phyloP scores from a whole-genome alignment of 2,888 invertebrate genomes.

The Syritta pipiens region DNA sequence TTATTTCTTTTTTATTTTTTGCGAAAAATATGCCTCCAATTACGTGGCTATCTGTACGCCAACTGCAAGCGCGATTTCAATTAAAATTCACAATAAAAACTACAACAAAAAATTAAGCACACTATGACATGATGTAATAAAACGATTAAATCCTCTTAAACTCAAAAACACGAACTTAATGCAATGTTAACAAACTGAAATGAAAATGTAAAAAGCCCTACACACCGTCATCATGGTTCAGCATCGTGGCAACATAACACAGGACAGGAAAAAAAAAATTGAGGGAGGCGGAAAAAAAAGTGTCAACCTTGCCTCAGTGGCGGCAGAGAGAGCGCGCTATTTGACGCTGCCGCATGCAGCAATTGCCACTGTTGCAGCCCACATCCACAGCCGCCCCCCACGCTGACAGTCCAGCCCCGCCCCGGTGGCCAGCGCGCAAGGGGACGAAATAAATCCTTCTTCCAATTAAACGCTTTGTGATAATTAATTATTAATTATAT shows the following conservation, averaged over 20 bases:
- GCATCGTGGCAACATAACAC: neutral
- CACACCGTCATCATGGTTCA: neutral
- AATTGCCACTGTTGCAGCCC: conserved; percentile 31
- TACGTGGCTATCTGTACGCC: neutral
- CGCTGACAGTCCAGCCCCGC: neutral
- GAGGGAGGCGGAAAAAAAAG: neutral
- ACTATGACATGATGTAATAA: conserved; percentile 40
- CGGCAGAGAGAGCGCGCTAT: neutral
- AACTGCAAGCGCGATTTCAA: neutral
- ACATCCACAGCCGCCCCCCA: neutral
- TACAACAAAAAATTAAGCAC: neutral
- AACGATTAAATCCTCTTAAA: conserved; percentile 59
- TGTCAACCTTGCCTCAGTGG: conserved; percentile 16
- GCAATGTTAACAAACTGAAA: conserved; percentile 42
- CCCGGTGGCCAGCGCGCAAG: conserved; percentile 7
- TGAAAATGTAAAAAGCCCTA: conserved; percentile 24
- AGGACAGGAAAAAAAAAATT: conserved; percentile 4
- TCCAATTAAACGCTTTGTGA: conserved; percentile 71
- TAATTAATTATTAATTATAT: conserved; percentile 71
- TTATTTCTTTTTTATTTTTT: too few species aligned
- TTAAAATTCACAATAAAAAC: conserved; percentile 4
- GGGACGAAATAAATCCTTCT: conserved; percentile 68
- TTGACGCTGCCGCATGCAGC: conserved; percentile 12
- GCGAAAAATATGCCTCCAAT: neutral
- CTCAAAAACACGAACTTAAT: conserved; percentile 38